Evolutionary conservation across 2,888 invertebrate genomes (phyloP), one percentile per base, ranked within the genome.

Genomic region (Globia sparganii): DNA sequence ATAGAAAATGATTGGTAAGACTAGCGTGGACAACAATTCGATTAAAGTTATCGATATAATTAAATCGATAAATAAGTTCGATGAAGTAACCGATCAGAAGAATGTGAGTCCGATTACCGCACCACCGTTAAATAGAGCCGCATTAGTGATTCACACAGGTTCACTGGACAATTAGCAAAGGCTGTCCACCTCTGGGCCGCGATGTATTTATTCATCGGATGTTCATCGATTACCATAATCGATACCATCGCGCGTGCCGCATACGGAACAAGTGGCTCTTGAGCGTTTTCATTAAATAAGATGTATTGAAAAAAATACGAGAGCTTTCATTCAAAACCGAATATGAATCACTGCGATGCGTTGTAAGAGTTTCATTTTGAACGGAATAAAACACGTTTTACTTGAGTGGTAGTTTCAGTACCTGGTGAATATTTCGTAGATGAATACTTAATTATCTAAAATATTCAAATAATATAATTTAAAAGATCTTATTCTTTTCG

Each of bases 131-230:
- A 95, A 92, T 92, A 91, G 90, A 93, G 90, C 88, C 91, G 88
- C 92, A 94, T 95, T 94, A 95, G 91, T 95, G 94, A 96, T 95
- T 96, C 96, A 95, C 92, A 90, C 91, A 95, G 91, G 96, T 95
- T 95, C 95, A 95, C 93, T 94, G 95, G 94, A 95, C 96, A 96
- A 96, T 96, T 96, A 96, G 96, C 95, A 95, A 95, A 96, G 96
- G 96, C 96, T 96, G 96, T 96, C 95, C 94, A 96, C 96, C 96
- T 96, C 95, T 95, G 93, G 93, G 94, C 92, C 91, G 90, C 93
- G 92, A 91, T 94, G 94, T 95, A 95, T 95, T 94, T 95, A 96
- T 96, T 96, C 96, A 96, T 96, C 96, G 96, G 95, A 95, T 96
- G 96, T 95, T 92, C 93, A 94, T 88, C 92, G 96, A 96, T 96